Conservation (phyloP, 1,140 invertebrate genomes). For the Panulirus ornatus region DNA sequence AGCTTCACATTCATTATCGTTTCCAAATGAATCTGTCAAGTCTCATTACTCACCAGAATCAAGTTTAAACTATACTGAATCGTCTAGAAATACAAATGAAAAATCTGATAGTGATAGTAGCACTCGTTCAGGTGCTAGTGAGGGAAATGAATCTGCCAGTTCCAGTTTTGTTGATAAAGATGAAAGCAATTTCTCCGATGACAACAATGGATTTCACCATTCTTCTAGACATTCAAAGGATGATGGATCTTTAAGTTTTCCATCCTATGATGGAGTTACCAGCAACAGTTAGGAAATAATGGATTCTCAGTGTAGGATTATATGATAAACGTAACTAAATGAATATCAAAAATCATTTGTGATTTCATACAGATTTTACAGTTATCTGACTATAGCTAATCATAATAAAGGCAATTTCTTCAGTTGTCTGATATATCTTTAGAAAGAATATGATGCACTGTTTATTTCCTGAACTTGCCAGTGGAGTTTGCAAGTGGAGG, state of each 20-base stretch:
- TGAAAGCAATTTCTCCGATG: not conserved
- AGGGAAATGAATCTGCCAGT: not conserved
- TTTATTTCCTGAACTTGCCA: no score
- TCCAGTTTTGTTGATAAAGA: not conserved
- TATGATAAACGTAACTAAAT: no score
- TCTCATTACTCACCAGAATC: not conserved
- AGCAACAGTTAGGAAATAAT: no score
- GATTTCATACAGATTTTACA: no score
- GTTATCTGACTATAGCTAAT: no score
- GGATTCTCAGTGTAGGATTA: no score
- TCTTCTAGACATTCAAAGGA: not conserved
- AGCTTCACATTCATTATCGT: not conserved
- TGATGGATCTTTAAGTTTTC: not conserved
- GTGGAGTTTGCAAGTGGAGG: no score
- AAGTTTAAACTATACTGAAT: not conserved
- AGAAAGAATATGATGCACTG: no score
- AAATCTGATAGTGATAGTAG: not conserved
- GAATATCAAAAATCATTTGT: no score
- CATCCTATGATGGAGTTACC: constrained; percentile 6
- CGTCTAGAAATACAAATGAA: not conserved
- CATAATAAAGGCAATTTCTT: no score
- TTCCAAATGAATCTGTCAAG: not conserved
- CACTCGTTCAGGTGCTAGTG: not conserved
- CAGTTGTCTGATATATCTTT: no score
- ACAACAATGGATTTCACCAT: not conserved